Evolutionary conservation across 2,888 invertebrate species (phyloP).

Genomic region (Himalopsyche tibetana): DNA sequence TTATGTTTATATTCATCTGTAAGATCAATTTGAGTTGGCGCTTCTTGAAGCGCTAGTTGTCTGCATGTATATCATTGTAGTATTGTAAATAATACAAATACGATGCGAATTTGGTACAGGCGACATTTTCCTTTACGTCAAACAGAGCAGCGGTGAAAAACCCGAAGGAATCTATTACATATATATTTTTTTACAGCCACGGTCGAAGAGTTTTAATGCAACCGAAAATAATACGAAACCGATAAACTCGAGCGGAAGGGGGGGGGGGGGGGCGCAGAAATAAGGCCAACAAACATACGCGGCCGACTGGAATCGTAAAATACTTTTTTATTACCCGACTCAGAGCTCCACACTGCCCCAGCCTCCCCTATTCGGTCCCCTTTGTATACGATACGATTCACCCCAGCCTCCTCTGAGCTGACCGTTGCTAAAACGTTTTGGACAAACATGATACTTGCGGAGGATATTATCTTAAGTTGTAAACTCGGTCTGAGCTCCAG

Average conservation of each 20-base stretch:
- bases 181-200: constrained; percentile 5
- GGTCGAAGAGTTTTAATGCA: constrained; percentile 34
- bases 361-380: constrained; percentile 39
- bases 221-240: constrained; percentile 65
- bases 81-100: not conserved
- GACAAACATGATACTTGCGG: constrained; percentile 18
- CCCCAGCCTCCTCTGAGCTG: constrained; percentile 40
- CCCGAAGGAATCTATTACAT: not conserved
- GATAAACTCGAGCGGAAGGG: constrained; percentile 60
- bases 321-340: constrained; percentile 64
- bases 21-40: too few relatives aligned
- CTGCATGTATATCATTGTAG: not conserved
- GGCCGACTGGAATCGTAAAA: constrained; percentile 65
- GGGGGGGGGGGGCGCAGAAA: constrained; percentile 62
- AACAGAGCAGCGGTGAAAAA: not conserved
- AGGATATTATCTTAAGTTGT: not conserved
- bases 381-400: constrained; percentile 27
- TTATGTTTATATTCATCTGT: too few relatives aligned
- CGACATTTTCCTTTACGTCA: not conserved
- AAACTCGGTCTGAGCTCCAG: not conserved
- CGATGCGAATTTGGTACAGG: not conserved
- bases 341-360: constrained; percentile 9
- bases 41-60: too few relatives aligned
- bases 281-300: constrained; percentile 63
- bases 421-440: constrained; percentile 44